Base-by-base conservation (phyloP, 2,888 invertebrate genomes). In the Euzetes globulus region DNA sequence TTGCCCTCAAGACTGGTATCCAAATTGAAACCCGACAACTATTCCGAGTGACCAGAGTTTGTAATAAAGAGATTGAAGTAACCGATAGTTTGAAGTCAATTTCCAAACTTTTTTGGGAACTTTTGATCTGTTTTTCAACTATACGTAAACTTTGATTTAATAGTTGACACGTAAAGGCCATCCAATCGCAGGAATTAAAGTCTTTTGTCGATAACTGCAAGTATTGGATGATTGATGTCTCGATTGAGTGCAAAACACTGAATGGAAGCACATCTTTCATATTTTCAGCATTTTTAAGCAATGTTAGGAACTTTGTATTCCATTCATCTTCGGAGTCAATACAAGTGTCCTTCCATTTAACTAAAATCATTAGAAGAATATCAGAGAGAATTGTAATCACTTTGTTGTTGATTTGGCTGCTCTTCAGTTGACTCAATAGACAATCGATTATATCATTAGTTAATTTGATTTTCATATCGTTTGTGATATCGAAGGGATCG, bases 71-170 rank as follows among this genome's bases (percentile, higher is more conserved):
- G 15, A 70, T 2, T 6, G 70, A 70, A 45, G 70, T 47, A 25
- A 70, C 47, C 45, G 70, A 45, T 27, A 70, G 37, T 17, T 70
- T 70, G 47, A 45, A 45, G 15, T 70, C 70, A 19, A 25, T 45
- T 22, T 70, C 45, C 17, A 70, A 17, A 27, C 45, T 11, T 7
- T 45, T 70, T n/a, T 45, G 13, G 0, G 70, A 25, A 47, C 15
- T 22, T 22, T 45, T 70, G 6, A 70, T 45, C 15, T 70, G 70
- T 47, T 70, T 70, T 17, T 70, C 70, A 47, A 70, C 47, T 47
- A 70, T 41, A 47, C 70, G 45, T 45, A 70, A 47, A 27, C 70
- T 45, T 45, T 70, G 70, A 37, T 70, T 70, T 27, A 70, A 27
- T 22, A 70, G 70, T 70, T 45, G 25, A 45, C 25, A 70, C 27